phyloP scores from a whole-genome alignment of 1,140 invertebrate genomes.

The Hypsibius dujardini region DNA sequence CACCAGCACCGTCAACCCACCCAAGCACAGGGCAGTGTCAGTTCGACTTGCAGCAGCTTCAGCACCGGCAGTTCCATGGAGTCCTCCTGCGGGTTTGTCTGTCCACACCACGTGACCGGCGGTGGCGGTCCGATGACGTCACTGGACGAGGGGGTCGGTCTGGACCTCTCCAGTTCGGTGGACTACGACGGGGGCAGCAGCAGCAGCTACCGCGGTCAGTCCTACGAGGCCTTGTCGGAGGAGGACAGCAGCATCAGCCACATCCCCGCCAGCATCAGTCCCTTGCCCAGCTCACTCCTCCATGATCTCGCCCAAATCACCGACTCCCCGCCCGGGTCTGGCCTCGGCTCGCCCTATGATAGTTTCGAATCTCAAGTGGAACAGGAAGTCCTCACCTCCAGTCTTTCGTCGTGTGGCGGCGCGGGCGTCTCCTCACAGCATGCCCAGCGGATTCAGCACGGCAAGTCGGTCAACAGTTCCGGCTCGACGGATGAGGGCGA shows the following conservation, averaged over 20 bases:
- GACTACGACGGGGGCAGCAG: slow-evolving; percentile 34
- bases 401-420: slow-evolving; percentile 36
- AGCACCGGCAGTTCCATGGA: slow-evolving; percentile 19
- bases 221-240: slow-evolving; percentile 27
- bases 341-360: slow-evolving; percentile 44
- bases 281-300: slow-evolving; percentile 16
- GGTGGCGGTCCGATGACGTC: slow-evolving; percentile 26
- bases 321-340: slow-evolving; percentile 27
- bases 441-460: slow-evolving; percentile 27
- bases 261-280: slow-evolving; percentile 20
- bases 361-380: slow-evolving; percentile 68
- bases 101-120: slow-evolving; percentile 25
- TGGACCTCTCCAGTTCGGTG: slow-evolving; percentile 17
- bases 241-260: background rate
- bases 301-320: slow-evolving; percentile 23
- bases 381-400: slow-evolving; percentile 50
- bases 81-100: background rate
- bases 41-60: slow-evolving; percentile 17
- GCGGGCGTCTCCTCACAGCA: slow-evolving; percentile 30
- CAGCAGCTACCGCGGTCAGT: slow-evolving; percentile 28
- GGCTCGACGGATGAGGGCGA: slow-evolving; percentile 25
- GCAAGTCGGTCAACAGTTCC: slow-evolving; percentile 28
- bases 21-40: background rate
- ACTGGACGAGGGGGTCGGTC: slow-evolving; percentile 18
- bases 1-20: slow-evolving; percentile 24